These are phyloP conservation scores for Brachionus rotundiformis DNA, from an alignment of 1,140 invertebrate species.

Conservation along the genomic window DNA sequence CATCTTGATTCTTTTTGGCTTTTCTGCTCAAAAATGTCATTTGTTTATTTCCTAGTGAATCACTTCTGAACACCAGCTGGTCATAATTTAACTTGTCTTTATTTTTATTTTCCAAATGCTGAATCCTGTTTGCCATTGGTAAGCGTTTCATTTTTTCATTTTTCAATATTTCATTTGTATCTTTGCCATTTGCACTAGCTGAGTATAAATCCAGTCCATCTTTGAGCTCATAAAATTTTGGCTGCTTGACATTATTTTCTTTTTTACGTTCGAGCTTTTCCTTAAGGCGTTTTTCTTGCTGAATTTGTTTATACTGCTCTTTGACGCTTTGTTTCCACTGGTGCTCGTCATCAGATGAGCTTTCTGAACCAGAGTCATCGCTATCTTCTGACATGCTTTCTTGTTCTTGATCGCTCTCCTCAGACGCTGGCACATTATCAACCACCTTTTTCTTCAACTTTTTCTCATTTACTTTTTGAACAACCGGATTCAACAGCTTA, in stretches of 20 bases:
- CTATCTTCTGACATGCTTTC: conserved; percentile 61
- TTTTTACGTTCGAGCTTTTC: conserved; percentile 55
- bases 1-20: conserved; percentile 12
- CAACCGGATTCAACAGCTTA: conserved; percentile 80
- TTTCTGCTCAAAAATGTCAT: conserved; percentile 31
- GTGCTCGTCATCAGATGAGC: conserved; percentile 73
- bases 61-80: conserved; percentile 53
- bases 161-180: conserved; percentile 50
- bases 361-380: conserved; percentile 57
- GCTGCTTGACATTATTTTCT: conserved; percentile 54
- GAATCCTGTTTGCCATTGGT: conserved; percentile 14
- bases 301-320: conserved; percentile 70
- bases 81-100: conserved; percentile 63
- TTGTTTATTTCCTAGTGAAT: conserved; percentile 38
- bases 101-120: conserved; percentile 60
- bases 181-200: neutral
- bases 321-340: conserved; percentile 77
- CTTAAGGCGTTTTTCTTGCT: conserved; percentile 64
- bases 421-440: conserved; percentile 65
- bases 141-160: conserved; percentile 38
- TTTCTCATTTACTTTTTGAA: conserved; percentile 75
- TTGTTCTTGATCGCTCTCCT: conserved; percentile 61
- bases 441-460: conserved; percentile 69
- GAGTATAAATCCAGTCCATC: conserved; percentile 68
- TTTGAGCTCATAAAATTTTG: conserved; percentile 71